phyloP scores from a whole-genome alignment of 2,113 vertebrate genomes.

The Zosterops borbonicus region DNA sequence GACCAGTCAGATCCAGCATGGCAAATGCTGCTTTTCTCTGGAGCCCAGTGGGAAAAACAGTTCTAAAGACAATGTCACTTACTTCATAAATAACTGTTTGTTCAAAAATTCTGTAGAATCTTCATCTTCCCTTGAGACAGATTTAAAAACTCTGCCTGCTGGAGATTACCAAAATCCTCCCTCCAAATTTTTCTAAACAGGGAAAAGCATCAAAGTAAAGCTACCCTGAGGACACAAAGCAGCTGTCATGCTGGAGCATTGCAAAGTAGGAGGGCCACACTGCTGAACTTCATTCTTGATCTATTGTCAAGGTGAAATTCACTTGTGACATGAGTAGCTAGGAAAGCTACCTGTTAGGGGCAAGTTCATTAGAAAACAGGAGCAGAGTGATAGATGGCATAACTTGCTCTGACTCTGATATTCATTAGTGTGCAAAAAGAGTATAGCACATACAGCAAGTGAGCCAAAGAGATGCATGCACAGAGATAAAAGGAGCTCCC shows the following conservation, averaged over 20 bases:
- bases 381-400: background rate
- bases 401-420: conserved; percentile 19
- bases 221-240: conserved; percentile 36
- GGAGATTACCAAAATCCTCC: conserved; percentile 48
- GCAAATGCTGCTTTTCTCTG: conserved; percentile 10
- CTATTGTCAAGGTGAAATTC: conserved; percentile 56
- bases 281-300: conserved; percentile 30
- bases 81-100: conserved; percentile 28
- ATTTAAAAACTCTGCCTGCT: conserved; percentile 31
- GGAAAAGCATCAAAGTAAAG: conserved; percentile 45
- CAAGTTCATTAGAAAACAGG: conserved; percentile 33
- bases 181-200: conserved; percentile 22
- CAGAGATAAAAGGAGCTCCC: background rate
- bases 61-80: conserved; percentile 14
- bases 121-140: conserved; percentile 40
- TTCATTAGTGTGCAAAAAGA: conserved; percentile 30
- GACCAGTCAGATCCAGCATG: background rate
- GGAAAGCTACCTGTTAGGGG: background rate
- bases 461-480: background rate
- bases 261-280: conserved; percentile 17
- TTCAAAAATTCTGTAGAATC: conserved; percentile 27
- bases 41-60: background rate
- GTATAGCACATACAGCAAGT: background rate
- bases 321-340: conserved; percentile 1
- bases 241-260: background rate